Evolutionary conservation across 2,888 invertebrate species (phyloP), one percentile per base, ranked within the genome.

Genomic region (Mactromeris polynyma): DNA sequence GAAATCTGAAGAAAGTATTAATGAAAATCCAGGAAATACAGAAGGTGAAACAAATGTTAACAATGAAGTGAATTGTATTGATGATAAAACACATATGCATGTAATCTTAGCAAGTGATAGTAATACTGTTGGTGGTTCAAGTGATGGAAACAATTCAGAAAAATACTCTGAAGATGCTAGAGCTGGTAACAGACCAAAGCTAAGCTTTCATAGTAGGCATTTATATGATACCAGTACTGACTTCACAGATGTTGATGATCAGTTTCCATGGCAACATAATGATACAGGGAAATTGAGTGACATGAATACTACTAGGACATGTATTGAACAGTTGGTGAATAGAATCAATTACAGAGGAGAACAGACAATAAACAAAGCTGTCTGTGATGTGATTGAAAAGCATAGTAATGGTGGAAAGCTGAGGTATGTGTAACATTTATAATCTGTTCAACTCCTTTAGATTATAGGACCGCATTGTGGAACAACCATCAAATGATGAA

Each of bases 381-480:
- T 84, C 4, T 54, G 78, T 54, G 78, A 84, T 77, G 51, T 84
- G 33, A 36, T 84, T n/a, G 42, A 42, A 33, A 84, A 58, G 54
- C 84, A 84, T 6, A 78, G 84, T 51, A 78, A 54, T 2, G 2
- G 31, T 38, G 84, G 78, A 7, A 54, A 54, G 0, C 51, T 46
- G 1, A 77, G 84, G 84, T 84, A 26, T 33, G 83, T 82, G 21
- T 21, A 40, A 38, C 26, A 46, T 46, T n/a, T n/a, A n/a, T n/a
- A n/a, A 46, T 46, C 17, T 46, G 46, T 46, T 17, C 6, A 4
- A 4, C 46, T 46, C 17, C 54, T 54, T n/a, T 17, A 9, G 54
- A 9, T 3, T 21, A 17, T n/a, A 54, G 19, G 3, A 54, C 21
- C n/a, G n/a, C 54, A 21, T 54, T 19, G 7, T 54, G 17, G 17